Conservation (phyloP, 2,797 vertebrate species). For the Xiphophorus birchmanni region DNA sequence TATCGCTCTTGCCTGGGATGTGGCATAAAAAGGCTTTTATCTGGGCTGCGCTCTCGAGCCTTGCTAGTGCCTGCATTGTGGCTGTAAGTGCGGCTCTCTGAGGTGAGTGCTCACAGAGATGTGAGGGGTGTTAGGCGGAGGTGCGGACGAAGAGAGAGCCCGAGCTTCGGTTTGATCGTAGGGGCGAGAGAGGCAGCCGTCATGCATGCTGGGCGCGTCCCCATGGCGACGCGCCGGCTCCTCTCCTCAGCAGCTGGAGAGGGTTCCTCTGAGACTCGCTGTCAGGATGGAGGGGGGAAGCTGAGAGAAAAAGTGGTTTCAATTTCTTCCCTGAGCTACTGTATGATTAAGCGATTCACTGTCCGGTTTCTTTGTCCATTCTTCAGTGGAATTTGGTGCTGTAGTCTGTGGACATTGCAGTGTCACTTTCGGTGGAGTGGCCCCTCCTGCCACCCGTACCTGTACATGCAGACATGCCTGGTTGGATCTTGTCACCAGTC, state of each 20-base stretch:
- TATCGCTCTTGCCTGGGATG: conserved; percentile 20
- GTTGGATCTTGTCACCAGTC: conserved; percentile 23
- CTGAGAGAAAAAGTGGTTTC: conserved; percentile 16
- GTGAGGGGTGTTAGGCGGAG: conserved; percentile 15
- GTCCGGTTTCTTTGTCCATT: conserved; percentile 17
- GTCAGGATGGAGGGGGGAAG: conserved; percentile 16
- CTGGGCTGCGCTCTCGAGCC: conserved; percentile 19
- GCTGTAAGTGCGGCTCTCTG: conserved; percentile 16
- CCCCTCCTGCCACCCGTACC: conserved; percentile 6
- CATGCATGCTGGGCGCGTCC: conserved; percentile 56
- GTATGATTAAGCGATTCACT: conserved; percentile 43
- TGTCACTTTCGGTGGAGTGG: conserved; percentile 17
- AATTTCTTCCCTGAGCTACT: conserved; percentile 25
- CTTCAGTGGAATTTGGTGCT: conserved; percentile 16
- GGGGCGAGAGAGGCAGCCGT: conserved; percentile 23
- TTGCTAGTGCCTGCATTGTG: conserved; percentile 18
- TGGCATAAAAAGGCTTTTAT: conserved; percentile 80
- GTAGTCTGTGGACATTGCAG: conserved; percentile 29
- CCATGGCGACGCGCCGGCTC: conserved; percentile 47
- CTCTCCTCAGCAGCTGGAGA: conserved; percentile 35
- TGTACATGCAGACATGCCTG: conserved; percentile 33
- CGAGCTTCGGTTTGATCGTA: conserved; percentile 31
- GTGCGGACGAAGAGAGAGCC: conserved; percentile 24
- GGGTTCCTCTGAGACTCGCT: conserved; percentile 30
- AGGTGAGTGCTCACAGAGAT: conserved; percentile 45